A percentile compares a stretch with the other conserved stretches of the same genome.
phyloP scores from a whole-genome alignment of 2,113 vertebrate genomes.

The Paedocypris sp. region DNA sequence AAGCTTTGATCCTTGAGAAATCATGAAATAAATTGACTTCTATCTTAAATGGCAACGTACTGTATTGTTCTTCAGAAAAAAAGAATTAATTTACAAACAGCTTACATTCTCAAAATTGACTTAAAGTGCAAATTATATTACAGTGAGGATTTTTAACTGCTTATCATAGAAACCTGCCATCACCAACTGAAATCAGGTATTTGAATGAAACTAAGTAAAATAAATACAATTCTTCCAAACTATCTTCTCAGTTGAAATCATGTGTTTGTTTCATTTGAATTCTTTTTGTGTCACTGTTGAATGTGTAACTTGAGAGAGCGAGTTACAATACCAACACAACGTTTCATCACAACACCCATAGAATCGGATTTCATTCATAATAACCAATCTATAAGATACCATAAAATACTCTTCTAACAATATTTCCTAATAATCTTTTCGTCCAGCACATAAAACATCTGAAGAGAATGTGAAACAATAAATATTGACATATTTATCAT shows the following conservation, averaged over 20 bases:
- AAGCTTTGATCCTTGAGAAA: not conserved
- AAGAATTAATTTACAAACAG: slow-evolving; percentile 7
- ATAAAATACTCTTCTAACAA: slow-evolving; percentile 31
- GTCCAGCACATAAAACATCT: slow-evolving; percentile 27
- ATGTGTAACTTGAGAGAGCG: slow-evolving; percentile 3
- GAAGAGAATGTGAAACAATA: slow-evolving; percentile 10
- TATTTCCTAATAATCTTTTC: slow-evolving; percentile 13
- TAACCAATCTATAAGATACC: slow-evolving; percentile 19
- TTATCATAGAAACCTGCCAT: no score
- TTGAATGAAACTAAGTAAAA: no score
- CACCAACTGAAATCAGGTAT: no score
- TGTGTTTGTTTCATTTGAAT: not conserved
- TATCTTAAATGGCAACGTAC: not conserved
- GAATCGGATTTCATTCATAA: slow-evolving; percentile 23
- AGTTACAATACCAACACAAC: slow-evolving; percentile 15
- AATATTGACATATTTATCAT: slow-evolving; percentile 26
- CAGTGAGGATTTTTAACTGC: slow-evolving; percentile 11
- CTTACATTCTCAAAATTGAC: slow-evolving; percentile 28
- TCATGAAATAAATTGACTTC: not conserved
- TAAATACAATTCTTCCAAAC: no score
- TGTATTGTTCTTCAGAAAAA: not conserved
- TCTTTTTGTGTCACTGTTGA: not conserved
- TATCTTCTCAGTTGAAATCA: no score
- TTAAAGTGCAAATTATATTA: slow-evolving; percentile 30
- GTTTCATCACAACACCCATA: slow-evolving; percentile 21